phyloP scores from a whole-genome alignment of 2,888 invertebrate genomes.

The Andrena bicolor region DNA sequence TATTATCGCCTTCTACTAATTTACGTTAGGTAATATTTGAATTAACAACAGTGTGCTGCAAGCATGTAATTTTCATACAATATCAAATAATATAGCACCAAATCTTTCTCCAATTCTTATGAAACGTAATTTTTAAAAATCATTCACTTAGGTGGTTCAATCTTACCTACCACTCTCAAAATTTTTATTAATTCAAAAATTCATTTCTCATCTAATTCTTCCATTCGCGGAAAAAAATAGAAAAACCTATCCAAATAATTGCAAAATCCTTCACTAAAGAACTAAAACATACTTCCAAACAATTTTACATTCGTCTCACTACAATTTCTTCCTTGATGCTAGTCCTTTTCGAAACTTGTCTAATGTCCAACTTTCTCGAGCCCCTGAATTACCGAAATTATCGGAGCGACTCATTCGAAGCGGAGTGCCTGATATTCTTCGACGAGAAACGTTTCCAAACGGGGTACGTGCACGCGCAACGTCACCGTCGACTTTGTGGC shows the following conservation, averaged over 20 bases:
- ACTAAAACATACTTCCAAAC: too few species aligned
- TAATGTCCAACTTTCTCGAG: conserved; percentile 20
- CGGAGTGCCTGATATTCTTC: conserved; percentile 82
- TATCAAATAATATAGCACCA: neutral
- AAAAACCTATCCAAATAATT: too few species aligned
- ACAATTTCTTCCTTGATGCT: neutral
- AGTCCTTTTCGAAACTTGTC: neutral
- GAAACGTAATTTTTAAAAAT: neutral
- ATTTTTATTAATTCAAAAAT: too few species aligned
- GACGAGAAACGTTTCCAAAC: conserved; percentile 69
- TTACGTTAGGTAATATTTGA: conserved; percentile 4
- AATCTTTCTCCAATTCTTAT: neutral
- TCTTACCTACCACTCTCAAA: too few species aligned
- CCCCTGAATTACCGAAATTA: conserved; percentile 71
- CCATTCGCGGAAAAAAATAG: too few species aligned
- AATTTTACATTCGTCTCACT: too few species aligned
- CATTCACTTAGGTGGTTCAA: too few species aligned
- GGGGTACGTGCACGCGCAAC: conserved; percentile 37
- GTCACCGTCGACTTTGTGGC: conserved; percentile 21
- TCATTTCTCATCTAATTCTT: too few species aligned
- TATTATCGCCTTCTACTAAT: conserved; percentile 5
- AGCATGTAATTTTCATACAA: conserved; percentile 13
- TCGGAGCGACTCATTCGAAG: conserved; percentile 77
- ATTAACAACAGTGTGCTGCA: neutral
- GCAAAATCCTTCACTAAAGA: too few species aligned